Conservation (phyloP, 2,888 invertebrate species). For the Cylloceria caligata region DNA sequence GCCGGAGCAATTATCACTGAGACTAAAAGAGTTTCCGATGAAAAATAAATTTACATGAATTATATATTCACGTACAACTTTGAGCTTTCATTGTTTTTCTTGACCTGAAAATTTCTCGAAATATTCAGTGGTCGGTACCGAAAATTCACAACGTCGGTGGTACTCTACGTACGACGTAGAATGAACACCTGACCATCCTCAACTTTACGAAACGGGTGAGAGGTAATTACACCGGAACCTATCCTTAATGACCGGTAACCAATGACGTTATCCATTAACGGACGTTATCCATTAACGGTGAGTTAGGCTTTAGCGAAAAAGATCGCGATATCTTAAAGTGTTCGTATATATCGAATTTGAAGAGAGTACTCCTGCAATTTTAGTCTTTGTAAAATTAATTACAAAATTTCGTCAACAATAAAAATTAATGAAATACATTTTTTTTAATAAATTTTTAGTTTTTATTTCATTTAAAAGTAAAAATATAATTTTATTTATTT, state of each 20-base stretch:
- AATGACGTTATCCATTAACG: slow-evolving; percentile 57
- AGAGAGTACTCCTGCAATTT: background rate
- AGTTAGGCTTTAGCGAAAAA: slow-evolving; percentile 40
- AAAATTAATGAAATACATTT: background rate
- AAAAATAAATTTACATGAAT: slow-evolving; percentile 56
- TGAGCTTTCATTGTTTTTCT: slow-evolving; percentile 19
- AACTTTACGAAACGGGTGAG: slow-evolving; percentile 14
- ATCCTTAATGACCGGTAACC: slow-evolving; percentile 44
- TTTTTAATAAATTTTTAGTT: too few relatives aligned
- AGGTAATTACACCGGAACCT: slow-evolving; percentile 27
- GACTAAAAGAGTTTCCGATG: slow-evolving; percentile 30
- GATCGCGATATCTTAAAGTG: background rate
- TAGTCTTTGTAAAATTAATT: background rate
- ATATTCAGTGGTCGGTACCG: slow-evolving; percentile 3
- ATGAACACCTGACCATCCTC: slow-evolving; percentile 11
- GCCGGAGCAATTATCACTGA: slow-evolving; percentile 12
- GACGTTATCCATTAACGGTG: slow-evolving; percentile 53
- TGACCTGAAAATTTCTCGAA: slow-evolving; percentile 14
- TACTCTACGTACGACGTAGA: background rate
- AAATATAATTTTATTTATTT: too few relatives aligned
- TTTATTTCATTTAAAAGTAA: background rate
- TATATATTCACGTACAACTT: slow-evolving; percentile 40
- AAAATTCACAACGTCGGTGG: background rate
- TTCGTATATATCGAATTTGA: background rate
- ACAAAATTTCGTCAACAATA: background rate